Percentiles rank a stretch among this genome's conserved stretches.
Conservation (phyloP, 1,140 invertebrate species). For the Trialeurodes vaporariorum region DNA sequence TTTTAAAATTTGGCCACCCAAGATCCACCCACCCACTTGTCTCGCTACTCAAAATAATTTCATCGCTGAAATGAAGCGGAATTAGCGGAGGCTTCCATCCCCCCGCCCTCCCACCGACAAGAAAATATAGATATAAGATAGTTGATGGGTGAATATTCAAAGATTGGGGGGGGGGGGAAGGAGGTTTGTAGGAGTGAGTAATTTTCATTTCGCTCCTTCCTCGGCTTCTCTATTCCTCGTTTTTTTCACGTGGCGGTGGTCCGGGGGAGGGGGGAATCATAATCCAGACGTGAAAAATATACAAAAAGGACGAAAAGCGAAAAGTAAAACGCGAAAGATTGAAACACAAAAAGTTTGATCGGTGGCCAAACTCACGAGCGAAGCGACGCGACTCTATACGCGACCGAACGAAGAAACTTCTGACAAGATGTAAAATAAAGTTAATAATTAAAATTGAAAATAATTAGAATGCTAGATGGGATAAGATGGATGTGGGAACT, state of each 20-base stretch:
- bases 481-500: not conserved
- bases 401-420: not conserved
- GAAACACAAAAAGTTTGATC: not conserved
- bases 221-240: too few species aligned
- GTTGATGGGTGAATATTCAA: too few species aligned
- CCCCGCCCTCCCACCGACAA: not conserved
- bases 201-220: too few species aligned
- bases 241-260: too few species aligned
- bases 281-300: not conserved
- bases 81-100: not conserved
- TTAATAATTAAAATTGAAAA: not conserved
- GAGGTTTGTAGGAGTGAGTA: not conserved
- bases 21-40: not conserved
- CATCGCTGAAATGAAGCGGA: not conserved
- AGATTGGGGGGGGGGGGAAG: not conserved
- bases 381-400: too few species aligned
- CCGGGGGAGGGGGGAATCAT: not conserved
- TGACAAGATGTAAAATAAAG: constrained; percentile 1
- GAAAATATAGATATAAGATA: too few species aligned
- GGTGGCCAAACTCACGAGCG: not conserved
- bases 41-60: not conserved
- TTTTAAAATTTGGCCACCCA: not conserved
- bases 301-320: not conserved
- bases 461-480: not conserved
- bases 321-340: not conserved